Conservation (phyloP, 2,888 invertebrate species). For the Galerucella pusilla region DNA sequence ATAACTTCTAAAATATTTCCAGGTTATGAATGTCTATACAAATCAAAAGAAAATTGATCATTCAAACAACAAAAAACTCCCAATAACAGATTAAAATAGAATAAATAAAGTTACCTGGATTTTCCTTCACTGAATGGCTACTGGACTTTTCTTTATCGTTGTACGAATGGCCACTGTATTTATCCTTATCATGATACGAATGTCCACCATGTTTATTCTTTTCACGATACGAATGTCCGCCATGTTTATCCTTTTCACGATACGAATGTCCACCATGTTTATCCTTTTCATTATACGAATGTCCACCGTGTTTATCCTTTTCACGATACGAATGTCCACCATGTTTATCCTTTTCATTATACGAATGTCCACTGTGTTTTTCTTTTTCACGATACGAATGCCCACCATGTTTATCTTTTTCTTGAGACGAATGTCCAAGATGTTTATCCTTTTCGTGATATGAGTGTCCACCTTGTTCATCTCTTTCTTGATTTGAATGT, state of each 20-base stretch:
- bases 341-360: background rate
- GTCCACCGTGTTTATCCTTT: too few relatives aligned
- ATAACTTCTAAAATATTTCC: too few relatives aligned
- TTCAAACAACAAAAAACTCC: background rate
- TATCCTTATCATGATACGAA: slow-evolving; percentile 4
- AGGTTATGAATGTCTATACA: too few relatives aligned
- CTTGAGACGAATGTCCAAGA: background rate
- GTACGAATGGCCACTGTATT: background rate
- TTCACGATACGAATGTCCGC: background rate
- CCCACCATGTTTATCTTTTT: background rate
- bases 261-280: background rate
- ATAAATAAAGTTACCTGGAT: background rate
- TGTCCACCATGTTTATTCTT: background rate
- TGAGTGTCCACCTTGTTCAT: background rate
- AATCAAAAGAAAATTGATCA: too few relatives aligned
- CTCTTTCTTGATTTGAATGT: background rate
- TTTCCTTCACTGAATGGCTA: background rate
- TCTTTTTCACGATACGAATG: background rate
- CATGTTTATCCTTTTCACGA: background rate
- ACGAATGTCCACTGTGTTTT: background rate
- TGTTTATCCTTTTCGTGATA: background rate
- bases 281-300: background rate
- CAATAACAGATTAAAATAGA: background rate
- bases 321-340: too few relatives aligned
- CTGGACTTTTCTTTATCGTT: background rate